Conservation (phyloP, 1,140 invertebrate species). For the Yoshiicerus persimilis region DNA sequence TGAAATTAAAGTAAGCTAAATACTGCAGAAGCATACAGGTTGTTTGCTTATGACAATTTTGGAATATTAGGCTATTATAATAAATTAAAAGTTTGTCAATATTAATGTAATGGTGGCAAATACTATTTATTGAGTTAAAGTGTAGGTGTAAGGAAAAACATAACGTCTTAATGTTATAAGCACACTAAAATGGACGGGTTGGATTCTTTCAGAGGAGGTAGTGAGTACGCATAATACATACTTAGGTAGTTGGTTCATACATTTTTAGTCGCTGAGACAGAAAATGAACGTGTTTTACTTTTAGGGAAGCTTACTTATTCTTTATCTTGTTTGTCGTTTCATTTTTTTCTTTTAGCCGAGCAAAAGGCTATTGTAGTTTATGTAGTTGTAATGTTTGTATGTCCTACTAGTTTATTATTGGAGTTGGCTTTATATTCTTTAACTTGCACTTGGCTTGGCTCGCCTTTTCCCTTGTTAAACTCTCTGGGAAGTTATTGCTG, state of each 20-base stretch:
- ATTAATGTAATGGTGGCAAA: no score
- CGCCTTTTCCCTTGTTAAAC: neutral
- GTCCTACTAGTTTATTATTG: neutral
- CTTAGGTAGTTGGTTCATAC: no score
- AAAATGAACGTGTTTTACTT: neutral
- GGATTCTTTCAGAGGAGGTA: neutral
- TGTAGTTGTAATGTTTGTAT: no score
- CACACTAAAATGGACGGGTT: neutral
- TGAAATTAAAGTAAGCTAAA: no score
- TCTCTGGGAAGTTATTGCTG: neutral
- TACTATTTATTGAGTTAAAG: no score
- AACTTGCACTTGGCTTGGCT: neutral
- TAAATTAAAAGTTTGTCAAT: no score
- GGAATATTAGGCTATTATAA: no score
- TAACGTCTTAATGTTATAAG: no score
- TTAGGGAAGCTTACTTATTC: neutral
- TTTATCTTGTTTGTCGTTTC: conserved; percentile 1
- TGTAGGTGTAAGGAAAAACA: no score
- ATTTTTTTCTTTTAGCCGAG: neutral
- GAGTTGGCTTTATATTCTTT: neutral
- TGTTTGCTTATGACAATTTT: no score
- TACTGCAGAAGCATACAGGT: no score
- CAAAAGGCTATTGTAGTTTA: neutral
- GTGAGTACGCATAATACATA: neutral
- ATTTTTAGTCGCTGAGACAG: neutral